Percentiles rank a stretch among this genome's conserved stretches.
Conservation (phyloP, 2,888 invertebrate species). For the Lobophora halterata region DNA sequence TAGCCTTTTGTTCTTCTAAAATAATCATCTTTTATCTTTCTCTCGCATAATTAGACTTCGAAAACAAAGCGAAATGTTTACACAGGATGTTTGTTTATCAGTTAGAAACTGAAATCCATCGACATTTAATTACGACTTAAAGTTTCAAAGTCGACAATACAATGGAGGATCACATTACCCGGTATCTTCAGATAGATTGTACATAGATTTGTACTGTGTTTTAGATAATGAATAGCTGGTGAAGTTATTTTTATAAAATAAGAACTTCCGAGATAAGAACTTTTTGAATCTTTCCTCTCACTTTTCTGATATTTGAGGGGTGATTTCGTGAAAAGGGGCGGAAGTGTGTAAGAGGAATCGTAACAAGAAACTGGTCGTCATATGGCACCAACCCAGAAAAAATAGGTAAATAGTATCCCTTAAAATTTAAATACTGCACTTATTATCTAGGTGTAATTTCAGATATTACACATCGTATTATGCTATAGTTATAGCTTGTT, state of each 20-base stretch:
- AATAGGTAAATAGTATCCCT: no score
- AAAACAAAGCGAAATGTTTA: constrained; percentile 29
- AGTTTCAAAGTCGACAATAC: constrained; percentile 56
- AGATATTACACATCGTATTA: no score
- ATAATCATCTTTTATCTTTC: constrained; percentile 13
- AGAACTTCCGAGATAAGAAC: no score
- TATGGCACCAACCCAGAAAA: no score
- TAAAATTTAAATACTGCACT: no score
- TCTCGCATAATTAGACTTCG: constrained; percentile 12
- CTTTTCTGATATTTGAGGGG: no score
- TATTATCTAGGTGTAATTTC: no score
- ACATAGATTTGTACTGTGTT: constrained; percentile 49
- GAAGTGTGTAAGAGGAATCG: no score
- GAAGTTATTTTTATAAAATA: background rate
- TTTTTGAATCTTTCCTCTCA: no score
- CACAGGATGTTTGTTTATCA: constrained; percentile 41
- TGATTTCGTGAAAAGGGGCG: no score
- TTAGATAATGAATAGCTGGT: constrained; percentile 29
- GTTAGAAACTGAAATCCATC: constrained; percentile 53
- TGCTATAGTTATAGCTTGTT: no score
- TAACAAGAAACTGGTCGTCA: no score
- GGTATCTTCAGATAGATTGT: constrained; percentile 47
- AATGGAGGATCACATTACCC: constrained; percentile 65
- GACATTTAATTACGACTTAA: constrained; percentile 57
- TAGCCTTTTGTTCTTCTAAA: constrained; percentile 4